Conservation (phyloP, 1,140 invertebrate species). For the Drosophila pectinifera region DNA sequence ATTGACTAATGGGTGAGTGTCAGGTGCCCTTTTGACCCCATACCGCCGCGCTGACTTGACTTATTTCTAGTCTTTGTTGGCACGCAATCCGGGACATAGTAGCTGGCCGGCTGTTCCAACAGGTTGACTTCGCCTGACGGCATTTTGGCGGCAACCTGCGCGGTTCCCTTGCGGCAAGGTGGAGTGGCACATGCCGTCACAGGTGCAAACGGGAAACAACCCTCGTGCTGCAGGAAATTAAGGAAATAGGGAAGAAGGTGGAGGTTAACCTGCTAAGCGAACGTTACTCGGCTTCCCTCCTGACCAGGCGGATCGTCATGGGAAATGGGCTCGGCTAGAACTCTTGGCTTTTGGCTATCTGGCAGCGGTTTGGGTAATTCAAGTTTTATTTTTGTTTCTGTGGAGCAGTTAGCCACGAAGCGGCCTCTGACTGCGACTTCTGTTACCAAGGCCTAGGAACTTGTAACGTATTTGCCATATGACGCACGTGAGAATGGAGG, state of each 20-base stretch:
- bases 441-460: conserved; percentile 50
- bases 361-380: conserved; percentile 28
- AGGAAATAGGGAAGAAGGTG: not conserved
- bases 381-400: conserved; percentile 19
- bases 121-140: conserved; percentile 56
- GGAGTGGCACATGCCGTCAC: conserved; percentile 66
- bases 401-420: conserved; percentile 50
- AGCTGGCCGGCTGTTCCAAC: conserved; percentile 50
- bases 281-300: conserved; percentile 48
- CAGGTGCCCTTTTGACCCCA: conserved; percentile 29
- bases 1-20: conserved; percentile 23
- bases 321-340: conserved; percentile 53
- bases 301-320: conserved; percentile 53
- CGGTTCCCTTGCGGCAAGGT: conserved; percentile 3
- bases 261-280: conserved; percentile 30
- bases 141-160: conserved; percentile 69
- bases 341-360: conserved; percentile 38
- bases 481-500: conserved; percentile 56
- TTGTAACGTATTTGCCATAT: conserved; percentile 74
- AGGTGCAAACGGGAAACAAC: conserved; percentile 69
- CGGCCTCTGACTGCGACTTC: conserved; percentile 44
- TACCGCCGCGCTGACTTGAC: conserved; percentile 3
- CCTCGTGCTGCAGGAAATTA: conserved; percentile 28
- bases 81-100: conserved; percentile 52
- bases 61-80: conserved; percentile 10